These are phyloP conservation scores for Atractosteus spatula DNA, from an alignment of 2,113 vertebrate species.

Conservation along the genomic window DNA sequence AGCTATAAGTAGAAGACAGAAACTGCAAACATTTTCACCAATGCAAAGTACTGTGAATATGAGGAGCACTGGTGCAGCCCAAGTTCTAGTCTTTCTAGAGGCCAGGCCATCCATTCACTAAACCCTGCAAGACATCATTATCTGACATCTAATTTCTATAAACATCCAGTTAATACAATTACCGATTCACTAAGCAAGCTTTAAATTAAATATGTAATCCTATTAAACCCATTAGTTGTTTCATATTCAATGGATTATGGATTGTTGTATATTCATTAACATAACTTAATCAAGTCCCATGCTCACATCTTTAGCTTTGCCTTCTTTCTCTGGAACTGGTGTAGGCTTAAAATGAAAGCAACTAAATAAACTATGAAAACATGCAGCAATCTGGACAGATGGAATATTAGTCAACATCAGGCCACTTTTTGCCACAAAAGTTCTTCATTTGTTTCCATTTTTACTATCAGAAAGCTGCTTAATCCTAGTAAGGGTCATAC, in stretches of 20 bases:
- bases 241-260: slow-evolving; percentile 8
- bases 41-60: neutral
- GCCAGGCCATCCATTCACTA: neutral
- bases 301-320: neutral
- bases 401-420: too few relatives aligned
- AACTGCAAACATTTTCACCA: too few relatives aligned
- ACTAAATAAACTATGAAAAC: too few relatives aligned
- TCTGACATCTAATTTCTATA: slow-evolving; percentile 8
- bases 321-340: neutral
- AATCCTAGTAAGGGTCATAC: too few relatives aligned
- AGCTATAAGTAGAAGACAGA: too few relatives aligned
- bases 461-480: too few relatives aligned
- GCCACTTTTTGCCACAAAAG: too few relatives aligned
- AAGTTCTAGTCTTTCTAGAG: neutral
- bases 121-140: slow-evolving; percentile 5
- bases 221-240: neutral
- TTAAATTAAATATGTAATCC: slow-evolving; percentile 9
- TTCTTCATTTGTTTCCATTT: too few relatives aligned
- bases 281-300: slow-evolving; percentile 2
- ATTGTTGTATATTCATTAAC: slow-evolving; percentile 8
- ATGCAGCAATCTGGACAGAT: too few relatives aligned
- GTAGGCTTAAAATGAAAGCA: too few relatives aligned
- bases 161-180: slow-evolving; percentile 7
- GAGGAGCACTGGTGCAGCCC: neutral
- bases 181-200: slow-evolving; percentile 4